Percentiles rank a stretch among this genome's conserved stretches.
Conservation (phyloP, 2,797 vertebrate genomes). For the Remorina albescens region DNA sequence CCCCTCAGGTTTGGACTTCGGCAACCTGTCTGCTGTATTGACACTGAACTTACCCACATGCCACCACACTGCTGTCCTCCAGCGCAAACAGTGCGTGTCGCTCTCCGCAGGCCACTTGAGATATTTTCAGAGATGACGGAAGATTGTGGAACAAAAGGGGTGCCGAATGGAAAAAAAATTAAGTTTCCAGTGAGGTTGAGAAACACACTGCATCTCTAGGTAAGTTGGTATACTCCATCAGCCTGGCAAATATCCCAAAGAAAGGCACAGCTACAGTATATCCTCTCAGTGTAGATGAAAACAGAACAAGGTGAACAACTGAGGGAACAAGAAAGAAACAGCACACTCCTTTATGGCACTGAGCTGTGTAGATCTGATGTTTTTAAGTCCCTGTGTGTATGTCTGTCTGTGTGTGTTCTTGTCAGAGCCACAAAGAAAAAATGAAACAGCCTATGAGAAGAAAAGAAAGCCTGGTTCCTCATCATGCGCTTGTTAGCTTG, state of each 20-base stretch:
- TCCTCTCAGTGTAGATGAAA: slow-evolving; percentile 78
- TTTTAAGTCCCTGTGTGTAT: slow-evolving; percentile 82
- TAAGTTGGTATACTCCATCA: slow-evolving; percentile 78
- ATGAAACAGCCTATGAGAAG: slow-evolving; percentile 84
- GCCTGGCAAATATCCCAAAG: slow-evolving; percentile 70
- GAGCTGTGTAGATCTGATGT: slow-evolving; percentile 83
- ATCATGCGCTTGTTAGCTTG: slow-evolving; percentile 99
- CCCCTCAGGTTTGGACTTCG: slow-evolving; percentile 48
- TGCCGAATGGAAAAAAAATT: slow-evolving; percentile 79
- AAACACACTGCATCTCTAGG: slow-evolving; percentile 67
- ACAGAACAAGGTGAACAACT: slow-evolving; percentile 73
- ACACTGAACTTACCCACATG: slow-evolving; percentile 89
- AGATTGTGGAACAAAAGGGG: slow-evolving; percentile 82
- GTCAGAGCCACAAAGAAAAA: slow-evolving; percentile 86
- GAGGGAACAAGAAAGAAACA: slow-evolving; percentile 77
- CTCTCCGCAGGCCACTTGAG: slow-evolving; percentile 85
- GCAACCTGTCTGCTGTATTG: slow-evolving; percentile 53
- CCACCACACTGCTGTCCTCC: slow-evolving; percentile 83
- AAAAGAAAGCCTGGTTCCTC: slow-evolving; percentile 91
- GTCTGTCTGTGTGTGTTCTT: slow-evolving; percentile 84
- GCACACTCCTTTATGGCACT: slow-evolving; percentile 84
- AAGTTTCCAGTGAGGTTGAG: slow-evolving; percentile 77
- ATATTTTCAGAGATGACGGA: slow-evolving; percentile 81
- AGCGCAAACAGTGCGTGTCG: slow-evolving; percentile 78
- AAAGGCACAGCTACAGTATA: slow-evolving; percentile 67